Percentiles rank a stretch among this genome's conserved stretches.
Conservation (phyloP, 2,888 invertebrate species). For the Gastracanthus pulcherrimus region DNA sequence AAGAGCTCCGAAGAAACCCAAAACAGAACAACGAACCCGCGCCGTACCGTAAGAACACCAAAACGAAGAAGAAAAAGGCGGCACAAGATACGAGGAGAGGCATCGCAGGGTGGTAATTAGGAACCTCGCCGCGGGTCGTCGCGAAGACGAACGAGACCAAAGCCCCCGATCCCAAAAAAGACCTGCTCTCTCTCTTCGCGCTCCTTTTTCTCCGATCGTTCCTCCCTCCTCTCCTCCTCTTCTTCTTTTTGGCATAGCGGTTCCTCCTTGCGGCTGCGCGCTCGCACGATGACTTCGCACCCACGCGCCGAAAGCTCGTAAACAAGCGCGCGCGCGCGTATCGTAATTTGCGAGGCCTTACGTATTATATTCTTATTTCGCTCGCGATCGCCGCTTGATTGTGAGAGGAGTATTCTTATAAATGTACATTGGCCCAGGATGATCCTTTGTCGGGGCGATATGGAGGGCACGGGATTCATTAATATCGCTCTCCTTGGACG, state of each 20-base stretch:
- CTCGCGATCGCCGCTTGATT: background rate
- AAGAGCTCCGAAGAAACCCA: background rate
- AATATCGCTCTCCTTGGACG: background rate
- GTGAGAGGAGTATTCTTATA: background rate
- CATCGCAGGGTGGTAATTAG: conserved; percentile 68
- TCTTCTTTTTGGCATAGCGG: conserved; percentile 37
- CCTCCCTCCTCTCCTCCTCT: background rate
- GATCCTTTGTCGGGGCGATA: conserved; percentile 9
- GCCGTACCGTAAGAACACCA: background rate
- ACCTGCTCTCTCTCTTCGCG: background rate
- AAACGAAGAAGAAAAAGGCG: conserved; percentile 48
- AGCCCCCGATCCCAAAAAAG: conserved; percentile 18
- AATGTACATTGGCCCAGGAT: background rate
- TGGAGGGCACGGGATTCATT: conserved; percentile 23
- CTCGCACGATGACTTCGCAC: conserved; percentile 44
- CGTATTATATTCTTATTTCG: no score
- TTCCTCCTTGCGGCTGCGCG: background rate
- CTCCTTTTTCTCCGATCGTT: background rate
- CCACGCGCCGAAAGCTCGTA: conserved; percentile 51
- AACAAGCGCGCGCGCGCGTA: conserved; percentile 20
- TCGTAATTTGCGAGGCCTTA: conserved; percentile 34
- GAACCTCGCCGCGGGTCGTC: conserved; percentile 61
- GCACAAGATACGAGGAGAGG: conserved; percentile 55
- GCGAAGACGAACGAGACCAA: background rate
- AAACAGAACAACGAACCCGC: background rate